Evolutionary conservation across 1,140 invertebrate species (phyloP).

Genomic region (Myzus persicae): DNA sequence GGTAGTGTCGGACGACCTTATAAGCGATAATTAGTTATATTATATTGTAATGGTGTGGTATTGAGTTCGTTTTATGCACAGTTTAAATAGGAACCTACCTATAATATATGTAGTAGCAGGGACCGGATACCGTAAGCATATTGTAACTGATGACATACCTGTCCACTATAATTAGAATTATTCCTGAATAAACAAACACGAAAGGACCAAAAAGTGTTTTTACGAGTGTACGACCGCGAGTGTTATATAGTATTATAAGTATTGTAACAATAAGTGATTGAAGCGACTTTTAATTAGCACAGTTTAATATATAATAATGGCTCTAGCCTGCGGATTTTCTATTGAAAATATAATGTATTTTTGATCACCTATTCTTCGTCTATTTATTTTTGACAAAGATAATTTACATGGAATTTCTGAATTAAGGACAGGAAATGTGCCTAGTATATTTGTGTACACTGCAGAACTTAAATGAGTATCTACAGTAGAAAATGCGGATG

Average conservation of each 20-base stretch:
- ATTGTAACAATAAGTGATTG: background rate
- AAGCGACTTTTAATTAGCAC: background rate
- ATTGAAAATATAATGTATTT: background rate
- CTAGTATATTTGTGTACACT: background rate
- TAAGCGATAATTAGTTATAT: background rate
- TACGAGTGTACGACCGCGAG: background rate
- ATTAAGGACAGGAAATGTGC: background rate
- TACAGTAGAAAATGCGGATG: background rate
- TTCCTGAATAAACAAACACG: background rate
- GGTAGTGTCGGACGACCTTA: background rate
- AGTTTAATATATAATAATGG: background rate
- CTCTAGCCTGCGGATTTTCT: background rate
- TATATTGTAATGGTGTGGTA: background rate
- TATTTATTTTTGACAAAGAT: background rate
- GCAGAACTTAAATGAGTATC: background rate
- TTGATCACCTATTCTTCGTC: background rate
- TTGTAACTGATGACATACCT: background rate
- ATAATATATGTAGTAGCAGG: slow-evolving; percentile 1
- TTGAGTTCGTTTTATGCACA: slow-evolving; percentile 1
- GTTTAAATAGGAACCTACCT: background rate
- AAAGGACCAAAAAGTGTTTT: background rate
- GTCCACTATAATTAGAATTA: background rate
- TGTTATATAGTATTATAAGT: background rate
- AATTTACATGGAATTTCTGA: background rate
- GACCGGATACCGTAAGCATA: background rate